These are phyloP conservation scores for Solea solea DNA, from an alignment of 2,113 vertebrate genomes.

Conservation along the genomic window DNA sequence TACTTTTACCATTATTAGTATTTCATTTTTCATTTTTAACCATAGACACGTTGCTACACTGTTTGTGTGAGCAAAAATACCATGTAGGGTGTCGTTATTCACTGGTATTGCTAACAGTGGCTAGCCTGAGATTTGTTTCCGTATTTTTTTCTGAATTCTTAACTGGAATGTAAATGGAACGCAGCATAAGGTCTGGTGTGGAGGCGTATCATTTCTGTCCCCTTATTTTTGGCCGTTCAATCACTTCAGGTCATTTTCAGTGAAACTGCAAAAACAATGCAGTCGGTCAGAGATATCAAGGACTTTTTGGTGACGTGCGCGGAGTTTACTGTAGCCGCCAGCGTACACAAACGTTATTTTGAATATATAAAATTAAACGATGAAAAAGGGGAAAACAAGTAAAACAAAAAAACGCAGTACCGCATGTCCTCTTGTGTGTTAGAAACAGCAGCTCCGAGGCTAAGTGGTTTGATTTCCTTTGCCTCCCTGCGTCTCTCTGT, in stretches of 20 bases:
- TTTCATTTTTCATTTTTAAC: too few species aligned
- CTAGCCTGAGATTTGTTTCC: too few species aligned
- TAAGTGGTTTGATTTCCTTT: conserved; percentile 14
- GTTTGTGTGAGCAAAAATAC: too few species aligned
- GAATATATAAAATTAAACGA: conserved; percentile 33
- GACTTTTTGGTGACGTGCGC: not conserved
- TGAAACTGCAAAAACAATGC: conserved; percentile 4
- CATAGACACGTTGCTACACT: too few species aligned
- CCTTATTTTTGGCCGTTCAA: too few species aligned
- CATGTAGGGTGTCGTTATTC: too few species aligned
- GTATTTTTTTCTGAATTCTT: too few species aligned
- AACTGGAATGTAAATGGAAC: too few species aligned
- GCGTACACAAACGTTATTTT: conserved; percentile 11
- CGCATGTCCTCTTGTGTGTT: conserved; percentile 4
- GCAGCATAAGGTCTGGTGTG: too few species aligned
- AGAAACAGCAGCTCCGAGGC: conserved; percentile 13
- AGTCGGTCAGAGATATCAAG: not conserved
- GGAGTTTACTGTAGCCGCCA: conserved; percentile 10
- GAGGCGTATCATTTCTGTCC: too few species aligned
- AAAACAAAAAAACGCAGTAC: conserved; percentile 12
- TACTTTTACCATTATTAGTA: too few species aligned
- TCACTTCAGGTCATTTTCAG: conserved; percentile 1
- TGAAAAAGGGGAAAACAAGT: conserved; percentile 19
- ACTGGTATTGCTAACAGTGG: too few species aligned
- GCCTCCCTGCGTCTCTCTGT: conserved; percentile 7